phyloP scores from a whole-genome alignment of 2,113 vertebrate genomes.

The Chauna torquata region DNA sequence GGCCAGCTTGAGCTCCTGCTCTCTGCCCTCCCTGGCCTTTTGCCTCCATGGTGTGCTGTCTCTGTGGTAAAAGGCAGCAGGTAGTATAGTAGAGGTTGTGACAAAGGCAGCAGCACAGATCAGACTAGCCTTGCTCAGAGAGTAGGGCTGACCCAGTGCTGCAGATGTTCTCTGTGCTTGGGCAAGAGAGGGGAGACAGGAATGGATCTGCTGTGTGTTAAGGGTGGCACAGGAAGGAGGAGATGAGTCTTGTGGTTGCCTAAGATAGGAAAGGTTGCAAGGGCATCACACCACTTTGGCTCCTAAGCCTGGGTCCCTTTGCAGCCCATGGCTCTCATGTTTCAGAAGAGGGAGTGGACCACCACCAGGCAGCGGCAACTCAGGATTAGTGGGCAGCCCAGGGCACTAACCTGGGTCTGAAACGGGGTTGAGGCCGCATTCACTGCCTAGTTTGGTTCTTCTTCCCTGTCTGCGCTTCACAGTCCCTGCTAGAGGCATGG shows the following conservation, averaged over 20 bases:
- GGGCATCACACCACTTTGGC: neutral
- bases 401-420: neutral
- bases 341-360: neutral
- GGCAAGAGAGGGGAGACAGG: neutral
- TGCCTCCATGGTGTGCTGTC: neutral
- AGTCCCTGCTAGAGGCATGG: neutral
- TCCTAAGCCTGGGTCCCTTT: neutral
- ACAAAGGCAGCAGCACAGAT: neutral
- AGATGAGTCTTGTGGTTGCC: neutral
- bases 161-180: neutral
- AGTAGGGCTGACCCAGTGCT: neutral
- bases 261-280: neutral
- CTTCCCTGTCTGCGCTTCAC: neutral
- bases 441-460: neutral
- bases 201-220: accelerated
- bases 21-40: neutral
- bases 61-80: neutral
- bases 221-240: neutral
- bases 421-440: neutral
- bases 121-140: neutral
- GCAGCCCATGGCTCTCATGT: neutral
- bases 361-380: neutral
- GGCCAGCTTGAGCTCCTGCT: neutral
- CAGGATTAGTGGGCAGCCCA: neutral
- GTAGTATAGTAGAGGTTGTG: neutral